phyloP scores from a whole-genome alignment of 2,113 vertebrate species.

The Electrona antarctica region DNA sequence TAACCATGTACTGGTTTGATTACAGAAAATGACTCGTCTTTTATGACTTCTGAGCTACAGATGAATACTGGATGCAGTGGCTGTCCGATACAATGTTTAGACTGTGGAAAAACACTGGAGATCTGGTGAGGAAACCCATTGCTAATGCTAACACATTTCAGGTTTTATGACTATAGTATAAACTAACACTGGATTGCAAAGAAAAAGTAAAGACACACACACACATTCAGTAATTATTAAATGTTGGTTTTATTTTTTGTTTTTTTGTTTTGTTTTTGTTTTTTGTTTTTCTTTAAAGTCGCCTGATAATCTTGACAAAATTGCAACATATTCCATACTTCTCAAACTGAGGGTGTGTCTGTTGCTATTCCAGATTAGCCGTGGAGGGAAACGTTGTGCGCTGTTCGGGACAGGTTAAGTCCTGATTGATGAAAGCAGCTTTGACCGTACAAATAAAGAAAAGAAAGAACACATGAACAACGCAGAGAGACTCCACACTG shows the following conservation, averaged over 20 bases:
- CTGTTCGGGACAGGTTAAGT: constrained; percentile 68
- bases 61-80: no score
- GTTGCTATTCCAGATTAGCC: constrained; percentile 74
- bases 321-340: constrained; percentile 76
- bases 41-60: no score
- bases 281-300: constrained; percentile 68
- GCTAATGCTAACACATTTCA: no score
- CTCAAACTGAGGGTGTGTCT: constrained; percentile 72
- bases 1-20: no score
- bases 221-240: constrained; percentile 73
- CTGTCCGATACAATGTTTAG: no score
- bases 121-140: no score
- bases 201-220: constrained; percentile 34
- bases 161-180: constrained; percentile 1
- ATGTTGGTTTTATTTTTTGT: constrained; percentile 77
- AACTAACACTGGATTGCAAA: no score
- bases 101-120: no score
- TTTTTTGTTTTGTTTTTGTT: constrained; percentile 61
- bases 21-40: no score
- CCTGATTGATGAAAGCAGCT: constrained; percentile 74
- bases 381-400: constrained; percentile 73
- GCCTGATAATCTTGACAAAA: constrained; percentile 78
- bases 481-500: constrained; percentile 58
- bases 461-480: constrained; percentile 47
- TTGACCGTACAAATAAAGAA: constrained; percentile 66